A percentile compares a stretch with the other conserved stretches of the same genome.
Evolutionary conservation across 2,113 vertebrate species (phyloP).

Genomic region (Neolamprologus modestus): DNA sequence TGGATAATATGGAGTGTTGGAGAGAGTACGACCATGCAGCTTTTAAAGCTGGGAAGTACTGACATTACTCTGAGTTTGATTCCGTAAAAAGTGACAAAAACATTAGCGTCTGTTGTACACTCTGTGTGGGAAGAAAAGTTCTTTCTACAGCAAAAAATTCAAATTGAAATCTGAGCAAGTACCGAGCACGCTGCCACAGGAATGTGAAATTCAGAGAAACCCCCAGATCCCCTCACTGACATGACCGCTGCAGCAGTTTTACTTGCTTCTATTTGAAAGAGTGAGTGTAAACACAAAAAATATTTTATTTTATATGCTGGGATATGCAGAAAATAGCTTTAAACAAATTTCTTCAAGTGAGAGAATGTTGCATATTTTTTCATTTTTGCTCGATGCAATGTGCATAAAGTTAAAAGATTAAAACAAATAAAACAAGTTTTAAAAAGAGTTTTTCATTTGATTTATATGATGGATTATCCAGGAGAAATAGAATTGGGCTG

Average conservation of each 20-base stretch:
- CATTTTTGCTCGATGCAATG: background rate
- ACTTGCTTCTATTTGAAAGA: background rate
- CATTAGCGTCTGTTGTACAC: background rate
- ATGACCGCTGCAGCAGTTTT: background rate
- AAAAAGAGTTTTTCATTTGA: background rate
- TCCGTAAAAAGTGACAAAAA: background rate
- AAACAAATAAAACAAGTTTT: background rate
- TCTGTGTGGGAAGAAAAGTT: background rate
- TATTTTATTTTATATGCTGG: background rate
- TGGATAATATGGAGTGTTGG: background rate
- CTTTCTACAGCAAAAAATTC: background rate
- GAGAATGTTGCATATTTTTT: background rate
- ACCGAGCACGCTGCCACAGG: background rate
- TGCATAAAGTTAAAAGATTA: background rate
- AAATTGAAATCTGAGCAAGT: background rate
- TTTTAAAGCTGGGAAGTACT: background rate
- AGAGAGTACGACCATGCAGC: background rate
- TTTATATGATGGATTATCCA: background rate
- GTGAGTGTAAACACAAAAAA: background rate
- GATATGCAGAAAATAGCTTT: background rate
- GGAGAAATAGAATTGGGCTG: background rate
- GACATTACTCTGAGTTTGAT: background rate
- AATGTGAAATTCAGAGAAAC: background rate
- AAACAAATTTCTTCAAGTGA: background rate
- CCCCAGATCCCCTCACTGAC: background rate